Evolutionary conservation across 2,888 invertebrate genomes (phyloP).

Genomic region (Spodoptera littoralis): DNA sequence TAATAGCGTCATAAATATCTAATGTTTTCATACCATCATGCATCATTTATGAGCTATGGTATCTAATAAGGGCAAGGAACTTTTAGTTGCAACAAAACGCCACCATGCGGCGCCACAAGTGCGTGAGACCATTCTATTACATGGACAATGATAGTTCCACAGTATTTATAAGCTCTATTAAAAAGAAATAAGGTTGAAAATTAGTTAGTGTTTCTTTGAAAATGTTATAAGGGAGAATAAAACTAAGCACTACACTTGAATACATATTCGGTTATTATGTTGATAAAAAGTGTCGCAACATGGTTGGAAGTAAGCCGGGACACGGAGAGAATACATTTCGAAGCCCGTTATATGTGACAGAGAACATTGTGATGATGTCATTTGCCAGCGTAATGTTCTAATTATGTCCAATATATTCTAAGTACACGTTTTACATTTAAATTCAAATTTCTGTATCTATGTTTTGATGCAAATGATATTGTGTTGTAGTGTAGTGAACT

Average conservation of each 20-base stretch:
- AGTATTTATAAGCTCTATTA: constrained; percentile 54
- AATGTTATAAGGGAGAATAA: constrained; percentile 57
- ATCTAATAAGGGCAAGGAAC: constrained; percentile 65
- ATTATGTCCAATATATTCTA: constrained; percentile 45
- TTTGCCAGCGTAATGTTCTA: constrained; percentile 48
- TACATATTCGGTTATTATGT: constrained; percentile 84
- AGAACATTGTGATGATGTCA: constrained; percentile 53
- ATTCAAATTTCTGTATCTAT: constrained; percentile 40
- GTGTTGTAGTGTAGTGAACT: constrained; percentile 19
- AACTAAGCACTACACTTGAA: constrained; percentile 77
- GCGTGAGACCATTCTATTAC: constrained; percentile 75
- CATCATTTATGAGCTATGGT: constrained; percentile 67
- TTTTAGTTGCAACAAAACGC: constrained; percentile 63
- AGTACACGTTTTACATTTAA: constrained; percentile 36
- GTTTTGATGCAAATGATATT: constrained; percentile 37
- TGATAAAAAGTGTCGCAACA: constrained; percentile 80
- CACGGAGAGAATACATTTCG: constrained; percentile 66
- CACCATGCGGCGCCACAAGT: constrained; percentile 69
- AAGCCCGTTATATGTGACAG: constrained; percentile 60
- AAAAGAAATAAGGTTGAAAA: constrained; percentile 59
- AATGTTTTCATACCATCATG: constrained; percentile 65
- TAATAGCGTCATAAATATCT: constrained; percentile 61
- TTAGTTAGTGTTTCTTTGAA: constrained; percentile 28
- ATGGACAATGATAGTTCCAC: constrained; percentile 51
- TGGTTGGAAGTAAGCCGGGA: constrained; percentile 69